Evolutionary conservation across 2,888 invertebrate genomes (phyloP), one percentile per base, ranked within the genome.

Genomic region (Pollenia griseotomentosa): DNA sequence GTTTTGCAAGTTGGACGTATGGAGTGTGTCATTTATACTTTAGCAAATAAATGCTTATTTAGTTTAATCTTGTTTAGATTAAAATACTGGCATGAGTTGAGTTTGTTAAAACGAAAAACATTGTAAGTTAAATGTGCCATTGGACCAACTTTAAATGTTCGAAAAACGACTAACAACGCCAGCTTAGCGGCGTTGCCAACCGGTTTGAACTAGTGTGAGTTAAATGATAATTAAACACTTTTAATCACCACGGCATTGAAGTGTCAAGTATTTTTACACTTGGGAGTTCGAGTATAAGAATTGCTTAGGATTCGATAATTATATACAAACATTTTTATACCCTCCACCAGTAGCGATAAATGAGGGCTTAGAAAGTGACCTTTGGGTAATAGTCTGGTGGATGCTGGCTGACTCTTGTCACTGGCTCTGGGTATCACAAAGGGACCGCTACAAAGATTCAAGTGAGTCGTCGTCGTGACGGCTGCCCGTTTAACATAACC

Each of bases 11-110:
- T 51, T 33, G 33, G 33, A 42, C 44, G n/a, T 46, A 59, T 42
- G 68, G 57, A 19, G 48, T 70, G 19, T 73, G 55, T 73, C 57
- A 73, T 81, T 73, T 57, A 73, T 57, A 65, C 48, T 66, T 66
- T 16, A 19, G 16, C 2, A 68, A 48, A 55, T 55, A 65, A 81
- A 42, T 55, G 46, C 12, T 44, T 74, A 51, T 14, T 71, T 44
- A 16, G 12, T 82, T 81, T 81, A 74, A 74, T 81, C 75, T 83
- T 63, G 75, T 75, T 82, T 61, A 68, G 44, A 53, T 68, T 57
- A 33, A 57, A 82, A 74, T 51, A 65, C 14, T 71, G 12, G 65
- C 57, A 16, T 65, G 65, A 33, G 33, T 65, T 65, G 65, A 33
- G 33, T 65, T 19, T 73, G 53, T 51, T 19, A 57, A 75, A 33